A percentile compares a stretch with the other conserved stretches of the same genome.
Evolutionary conservation across 2,888 invertebrate genomes (phyloP).

Genomic region (Dugesia japonica): DNA sequence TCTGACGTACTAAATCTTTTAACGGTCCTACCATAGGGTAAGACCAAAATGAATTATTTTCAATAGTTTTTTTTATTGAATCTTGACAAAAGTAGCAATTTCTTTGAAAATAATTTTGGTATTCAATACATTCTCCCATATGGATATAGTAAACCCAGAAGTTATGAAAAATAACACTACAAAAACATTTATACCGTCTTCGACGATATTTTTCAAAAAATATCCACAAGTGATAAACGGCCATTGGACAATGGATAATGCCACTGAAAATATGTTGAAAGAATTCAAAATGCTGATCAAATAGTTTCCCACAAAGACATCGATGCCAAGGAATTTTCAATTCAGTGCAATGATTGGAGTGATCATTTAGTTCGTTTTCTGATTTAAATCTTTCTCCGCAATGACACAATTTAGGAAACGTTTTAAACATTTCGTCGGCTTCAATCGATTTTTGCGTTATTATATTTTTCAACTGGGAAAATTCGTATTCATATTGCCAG

Average conservation of each 20-base stretch:
- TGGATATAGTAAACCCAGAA: constrained; percentile 24
- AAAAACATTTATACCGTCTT: constrained; percentile 22
- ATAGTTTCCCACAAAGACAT: constrained; percentile 12
- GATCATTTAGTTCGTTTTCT: not conserved
- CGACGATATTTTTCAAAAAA: constrained; percentile 23
- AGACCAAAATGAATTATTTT: not conserved
- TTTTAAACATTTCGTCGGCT: constrained; percentile 17
- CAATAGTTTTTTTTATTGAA: not conserved
- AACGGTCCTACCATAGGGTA: constrained; percentile 4
- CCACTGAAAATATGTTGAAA: constrained; percentile 20
- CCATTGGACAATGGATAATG: not conserved
- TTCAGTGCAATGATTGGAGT: not conserved
- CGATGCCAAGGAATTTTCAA: not conserved
- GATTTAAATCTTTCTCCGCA: constrained; percentile 16
- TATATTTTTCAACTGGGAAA: constrained; percentile 7
- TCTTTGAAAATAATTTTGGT: not conserved
- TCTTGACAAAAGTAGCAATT: constrained; percentile 22
- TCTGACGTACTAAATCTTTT: constrained; percentile 12
- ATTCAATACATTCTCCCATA: constrained; percentile 16
- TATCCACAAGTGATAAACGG: constrained; percentile 24
- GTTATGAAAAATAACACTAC: not conserved
- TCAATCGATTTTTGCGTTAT: not conserved
- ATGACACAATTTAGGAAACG: constrained; percentile 2
- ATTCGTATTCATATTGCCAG: constrained; percentile 24
- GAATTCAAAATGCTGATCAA: constrained; percentile 20